A percentile compares a stretch with the other conserved stretches of the same genome.
Evolutionary conservation across 2,888 invertebrate species (phyloP).

Genomic region (Cephus spinipes): DNA sequence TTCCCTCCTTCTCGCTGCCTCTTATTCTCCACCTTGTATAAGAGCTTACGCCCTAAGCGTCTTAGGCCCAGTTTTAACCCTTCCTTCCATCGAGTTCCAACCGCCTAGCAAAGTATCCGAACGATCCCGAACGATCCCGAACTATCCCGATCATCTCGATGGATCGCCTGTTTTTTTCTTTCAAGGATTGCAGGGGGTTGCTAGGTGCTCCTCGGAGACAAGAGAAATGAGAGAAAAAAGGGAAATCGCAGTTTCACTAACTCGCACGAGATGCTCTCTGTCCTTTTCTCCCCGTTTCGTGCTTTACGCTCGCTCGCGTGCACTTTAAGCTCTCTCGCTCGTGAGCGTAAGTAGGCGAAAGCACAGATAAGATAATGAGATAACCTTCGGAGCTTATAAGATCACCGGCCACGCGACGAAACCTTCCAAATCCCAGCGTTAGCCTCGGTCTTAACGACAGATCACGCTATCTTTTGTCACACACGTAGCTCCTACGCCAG

Average conservation of each 20-base stretch:
- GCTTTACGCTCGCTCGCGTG: conserved; percentile 47
- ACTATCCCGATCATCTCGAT: not conserved
- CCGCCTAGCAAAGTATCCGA: not conserved
- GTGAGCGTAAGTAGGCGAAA: conserved; percentile 43
- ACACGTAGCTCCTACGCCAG: not conserved
- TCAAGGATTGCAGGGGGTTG: not conserved
- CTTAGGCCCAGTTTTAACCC: conserved; percentile 65
- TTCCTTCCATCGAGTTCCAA: conserved; percentile 32
- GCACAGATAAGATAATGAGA: conserved; percentile 67
- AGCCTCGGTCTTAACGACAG: conserved; percentile 22
- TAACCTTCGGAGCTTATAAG: conserved; percentile 65
- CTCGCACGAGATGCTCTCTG: not conserved
- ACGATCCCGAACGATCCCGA: not conserved
- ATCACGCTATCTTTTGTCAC: conserved; percentile 8
- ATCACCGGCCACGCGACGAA: conserved; percentile 67
- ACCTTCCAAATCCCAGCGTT: conserved; percentile 63
- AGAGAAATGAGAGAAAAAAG: not conserved
- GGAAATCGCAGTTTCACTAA: not conserved
- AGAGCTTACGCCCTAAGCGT: conserved; percentile 64
- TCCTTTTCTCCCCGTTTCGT: not conserved
- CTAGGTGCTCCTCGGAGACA: too few relatives aligned
- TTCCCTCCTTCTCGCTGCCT: conserved; percentile 8
- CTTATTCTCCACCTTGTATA: conserved; percentile 62
- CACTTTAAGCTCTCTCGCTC: conserved; percentile 55
- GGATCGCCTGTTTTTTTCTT: not conserved